These are phyloP conservation scores for Holotrichia oblita DNA, from an alignment of 1,140 invertebrate genomes.

Conservation along the genomic window DNA sequence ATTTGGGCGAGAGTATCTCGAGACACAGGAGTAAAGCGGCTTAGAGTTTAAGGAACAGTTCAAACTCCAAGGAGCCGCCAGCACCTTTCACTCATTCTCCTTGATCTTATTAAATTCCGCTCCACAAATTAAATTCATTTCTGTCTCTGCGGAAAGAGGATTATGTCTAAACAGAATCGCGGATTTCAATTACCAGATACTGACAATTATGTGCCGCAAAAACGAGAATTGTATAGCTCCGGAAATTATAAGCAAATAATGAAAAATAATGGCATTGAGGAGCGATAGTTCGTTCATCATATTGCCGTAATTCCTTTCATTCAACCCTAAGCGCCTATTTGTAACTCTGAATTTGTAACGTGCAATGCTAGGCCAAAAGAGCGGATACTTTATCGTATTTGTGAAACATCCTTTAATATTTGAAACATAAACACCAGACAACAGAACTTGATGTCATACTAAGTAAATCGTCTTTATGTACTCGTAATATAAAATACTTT, in stretches of 20 bases:
- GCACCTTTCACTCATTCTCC: slow-evolving; percentile 18
- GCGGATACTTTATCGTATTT: too few relatives aligned
- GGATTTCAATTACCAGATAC: slow-evolving; percentile 37
- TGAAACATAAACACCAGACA: too few relatives aligned
- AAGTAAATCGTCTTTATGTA: too few relatives aligned
- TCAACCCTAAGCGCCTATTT: too few relatives aligned
- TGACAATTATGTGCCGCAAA: slow-evolving; percentile 18
- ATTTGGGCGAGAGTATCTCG: slow-evolving; percentile 6
- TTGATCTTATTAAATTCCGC: slow-evolving; percentile 40
- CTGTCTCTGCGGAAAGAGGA: slow-evolving; percentile 15
- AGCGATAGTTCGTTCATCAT: neutral
- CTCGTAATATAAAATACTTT: too few relatives aligned
- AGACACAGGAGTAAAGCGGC: slow-evolving; percentile 30
- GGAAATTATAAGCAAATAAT: neutral
- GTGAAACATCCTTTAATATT: too few relatives aligned
- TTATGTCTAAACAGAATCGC: slow-evolving; percentile 21
- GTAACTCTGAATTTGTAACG: too few relatives aligned
- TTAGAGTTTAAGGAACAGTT: slow-evolving; percentile 40
- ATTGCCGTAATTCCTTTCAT: too few relatives aligned
- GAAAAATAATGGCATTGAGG: neutral
- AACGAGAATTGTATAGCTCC: neutral
- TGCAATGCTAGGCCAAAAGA: too few relatives aligned
- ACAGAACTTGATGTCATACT: too few relatives aligned
- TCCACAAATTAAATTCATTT: slow-evolving; percentile 42
- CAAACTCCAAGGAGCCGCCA: slow-evolving; percentile 7